Evolutionary conservation across 2,113 vertebrate genomes (phyloP), one percentile per base, ranked within the genome.

Genomic region (Oryzias curvinotus): DNA sequence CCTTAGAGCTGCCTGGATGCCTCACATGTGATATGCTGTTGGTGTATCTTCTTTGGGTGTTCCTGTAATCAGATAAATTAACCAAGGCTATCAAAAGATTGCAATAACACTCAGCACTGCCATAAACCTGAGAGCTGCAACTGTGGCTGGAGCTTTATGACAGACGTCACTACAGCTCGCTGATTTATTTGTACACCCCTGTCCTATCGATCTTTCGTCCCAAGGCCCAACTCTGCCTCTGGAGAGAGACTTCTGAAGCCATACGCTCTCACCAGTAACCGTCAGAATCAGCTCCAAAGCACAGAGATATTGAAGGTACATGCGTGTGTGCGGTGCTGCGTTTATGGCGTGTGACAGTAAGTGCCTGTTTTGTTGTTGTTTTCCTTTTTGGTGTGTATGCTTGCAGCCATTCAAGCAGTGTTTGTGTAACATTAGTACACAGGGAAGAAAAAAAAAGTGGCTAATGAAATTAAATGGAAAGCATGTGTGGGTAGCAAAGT

Each of bases 1-100:
- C 42, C 54, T 25, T 25, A 52, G 50, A 83, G 42, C 68, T 77
- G 73, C 73, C 81, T 52, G 52, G 68, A 84, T 69, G 76, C 76
- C 73, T 75, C 75, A 68, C 71, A 59, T 28, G 46, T 36, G 75
- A 81, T 65, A 71, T 73, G 74, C 76, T 71, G 82, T 67, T 89
- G 88, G 85, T 81, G 77, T 83, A 72, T 82, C 85, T 86, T 84
- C 82, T 51, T 62, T 30, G 67, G 80, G 69, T 61, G 83, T 76
- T 85, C 85, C 73, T 90, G 87, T 91, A 91, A 92, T 92, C 90
- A 92, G 86, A 91, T 92, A 91, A 91, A 91, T 92, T 91, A 92
- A 87, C 85, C 84, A 84, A 85, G 82, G 91, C 91, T 89, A 91
- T 92, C 91, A 91, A 91, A 91, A 90, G 89, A 92, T 90, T 92